Conservation (phyloP, 2,888 invertebrate species). For the Lasioglossum oenotherae region DNA sequence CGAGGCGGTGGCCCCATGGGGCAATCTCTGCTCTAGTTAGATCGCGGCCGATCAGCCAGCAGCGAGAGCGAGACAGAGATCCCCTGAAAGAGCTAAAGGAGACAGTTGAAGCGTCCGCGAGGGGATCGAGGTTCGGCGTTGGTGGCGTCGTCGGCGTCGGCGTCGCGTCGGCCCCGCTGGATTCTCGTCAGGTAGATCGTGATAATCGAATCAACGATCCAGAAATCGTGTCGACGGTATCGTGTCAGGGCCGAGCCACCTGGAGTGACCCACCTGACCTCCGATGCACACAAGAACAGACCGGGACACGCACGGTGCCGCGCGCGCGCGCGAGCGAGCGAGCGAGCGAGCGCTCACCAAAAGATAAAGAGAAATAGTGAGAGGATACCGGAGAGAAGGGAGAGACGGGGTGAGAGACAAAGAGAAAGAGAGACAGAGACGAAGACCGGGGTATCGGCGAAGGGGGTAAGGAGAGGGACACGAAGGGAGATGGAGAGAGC, state of each 20-base stretch:
- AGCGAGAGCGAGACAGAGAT: not conserved
- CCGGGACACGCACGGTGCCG: conserved; percentile 47
- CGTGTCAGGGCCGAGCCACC: conserved; percentile 73
- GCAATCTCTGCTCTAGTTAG: conserved; percentile 4
- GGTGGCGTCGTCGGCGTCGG: not conserved
- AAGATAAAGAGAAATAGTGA: not conserved
- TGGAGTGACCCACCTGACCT: conserved; percentile 73
- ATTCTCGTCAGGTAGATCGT: conserved; percentile 55
- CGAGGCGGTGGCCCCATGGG: not conserved
- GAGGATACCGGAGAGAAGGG: not conserved
- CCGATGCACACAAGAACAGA: conserved; percentile 49
- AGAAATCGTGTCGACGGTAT: conserved; percentile 68
- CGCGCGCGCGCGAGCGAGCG: too few relatives aligned
- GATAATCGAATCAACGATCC: conserved; percentile 70
- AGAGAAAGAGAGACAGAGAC: not conserved
- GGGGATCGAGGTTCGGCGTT: not conserved
- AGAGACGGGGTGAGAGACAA: not conserved
- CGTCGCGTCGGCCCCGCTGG: not conserved
- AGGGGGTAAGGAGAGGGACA: not conserved
- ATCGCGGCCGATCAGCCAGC: not conserved
- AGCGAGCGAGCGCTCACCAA: not conserved
- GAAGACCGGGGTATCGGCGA: not conserved
- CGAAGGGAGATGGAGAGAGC: conserved; percentile 18
- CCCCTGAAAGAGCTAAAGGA: not conserved
- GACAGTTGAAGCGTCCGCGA: conserved; percentile 1